Evolutionary conservation across 2,888 invertebrate species (phyloP).

Genomic region (Ceraclea dissimilis): DNA sequence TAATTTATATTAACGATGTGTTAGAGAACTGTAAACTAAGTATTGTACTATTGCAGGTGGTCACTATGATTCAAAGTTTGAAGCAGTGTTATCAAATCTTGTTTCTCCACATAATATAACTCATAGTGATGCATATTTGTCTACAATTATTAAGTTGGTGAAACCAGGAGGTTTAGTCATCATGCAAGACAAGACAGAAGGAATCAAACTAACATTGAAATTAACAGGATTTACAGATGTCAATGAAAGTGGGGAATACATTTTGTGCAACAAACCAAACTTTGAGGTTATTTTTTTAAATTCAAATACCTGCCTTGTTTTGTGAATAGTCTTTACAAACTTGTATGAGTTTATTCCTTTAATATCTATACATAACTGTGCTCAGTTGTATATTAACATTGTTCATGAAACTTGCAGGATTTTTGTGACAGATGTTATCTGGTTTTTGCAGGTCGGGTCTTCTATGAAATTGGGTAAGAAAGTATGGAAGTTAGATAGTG

Average conservation of each 20-base stretch:
- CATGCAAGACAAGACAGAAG: constrained; percentile 41
- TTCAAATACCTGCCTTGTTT: too few species aligned
- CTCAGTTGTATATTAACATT: too few species aligned
- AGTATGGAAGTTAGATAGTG: constrained; percentile 73
- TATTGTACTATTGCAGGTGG: constrained; percentile 38
- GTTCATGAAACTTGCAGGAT: too few species aligned
- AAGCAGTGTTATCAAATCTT: constrained; percentile 52
- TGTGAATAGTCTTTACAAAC: too few species aligned
- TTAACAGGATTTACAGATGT: constrained; percentile 56
- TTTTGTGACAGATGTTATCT: too few species aligned
- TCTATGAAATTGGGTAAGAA: constrained; percentile 44
- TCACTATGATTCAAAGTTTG: constrained; percentile 51
- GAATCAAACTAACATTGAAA: constrained; percentile 47
- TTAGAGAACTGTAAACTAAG: too few species aligned
- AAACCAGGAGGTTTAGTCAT: constrained; percentile 57
- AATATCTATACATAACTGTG: too few species aligned
- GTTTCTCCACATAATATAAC: constrained; percentile 38
- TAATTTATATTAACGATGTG: too few species aligned
- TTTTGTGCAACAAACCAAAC: constrained; percentile 56
- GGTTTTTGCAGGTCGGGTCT: constrained; percentile 50
- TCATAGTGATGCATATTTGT: constrained; percentile 43
- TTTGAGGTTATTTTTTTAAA: constrained; percentile 50
- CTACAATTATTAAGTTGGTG: constrained; percentile 51
- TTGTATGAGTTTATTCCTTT: too few species aligned
- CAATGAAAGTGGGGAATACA: constrained; percentile 31